Evolutionary conservation across 2,797 vertebrate species (phyloP), one percentile per base, ranked within the genome.

Genomic region (Spinibarbus caldwelli): DNA sequence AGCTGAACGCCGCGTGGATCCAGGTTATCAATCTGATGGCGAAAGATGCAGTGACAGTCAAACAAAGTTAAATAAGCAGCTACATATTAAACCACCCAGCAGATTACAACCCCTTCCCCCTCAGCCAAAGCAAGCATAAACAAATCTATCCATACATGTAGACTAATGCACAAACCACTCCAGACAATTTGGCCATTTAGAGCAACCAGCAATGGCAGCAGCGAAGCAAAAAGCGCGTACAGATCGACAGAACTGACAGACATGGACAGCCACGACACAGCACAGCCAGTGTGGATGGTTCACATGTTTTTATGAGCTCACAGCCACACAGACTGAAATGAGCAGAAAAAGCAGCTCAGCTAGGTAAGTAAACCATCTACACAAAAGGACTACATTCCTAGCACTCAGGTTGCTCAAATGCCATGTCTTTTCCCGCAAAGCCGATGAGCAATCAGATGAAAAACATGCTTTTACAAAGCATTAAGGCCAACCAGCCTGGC

Each of bases 1-100:
- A 99, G 94, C 92, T 99, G 97, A 86, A 99, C 95, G 85, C 97
- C 97, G 4, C 97, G 95, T 36, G 96, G 96, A 92, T 99, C 97
- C 78, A 99, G 93, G 94, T 96, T 97, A 93, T 99, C 96, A 87
- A 99, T 98, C 98, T 98, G 96, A 86, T 84, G 90, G 19, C 76
- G 87, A 87, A 59, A 89, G 83, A 90, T 88, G 78, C n/a, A 36
- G 29, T 31, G 23, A 62, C 34, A 41, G 12, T 75, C 52, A 36
- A 7, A 78, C 82, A 57, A 68, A 45, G 38, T 59, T 82, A 85
- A 31, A 9, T 11, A 17, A 49, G 7, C 29, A 78, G 43, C 41
- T 54, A n/a, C 43, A 75, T 84, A 15, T 4, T 64, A 41, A 21
- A 47, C 10, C 79, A 81, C 21, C 83, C 41, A 17, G 31, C 4